Base-by-base conservation (phyloP, 2,888 invertebrate genomes). In the Trisateles emortualis region DNA sequence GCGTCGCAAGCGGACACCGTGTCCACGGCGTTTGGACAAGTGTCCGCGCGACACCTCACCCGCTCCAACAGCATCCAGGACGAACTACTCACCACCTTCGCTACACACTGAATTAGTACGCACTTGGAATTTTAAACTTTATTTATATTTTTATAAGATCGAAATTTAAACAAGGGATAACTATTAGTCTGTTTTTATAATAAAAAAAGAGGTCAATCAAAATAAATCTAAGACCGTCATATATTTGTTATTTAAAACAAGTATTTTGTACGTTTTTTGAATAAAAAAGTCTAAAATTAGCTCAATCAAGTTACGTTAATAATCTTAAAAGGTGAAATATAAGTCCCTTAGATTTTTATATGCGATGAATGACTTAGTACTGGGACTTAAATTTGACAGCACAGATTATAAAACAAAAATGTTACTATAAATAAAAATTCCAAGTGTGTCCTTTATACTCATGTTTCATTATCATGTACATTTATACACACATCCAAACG, bases 31-130 rank as follows among this genome's bases (percentile, higher is more conserved):
- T 90, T 94, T 79, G 94, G 94, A 32, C 93, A 91, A 53, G 81
- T 91, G 3, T 88, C 94, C 10, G 90, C 94, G 41, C 87, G 95
- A 35, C 94, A 94, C 66, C 93, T 96, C 61, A 90, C 95, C 70
- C 91, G 97, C 83, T 97, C 97, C 61, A 96, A 96, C 88, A 97
- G 96, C 93, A 96, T 97, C 89, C 96, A 96, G 84, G 97, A 97
- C 78, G 97, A 97, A 87, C 94, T 97, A 71, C 94, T 95, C 67
- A 91, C 91, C 67, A 91, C 77, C 79, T 84, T 84, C 81, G 68
- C 81, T 35, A 78, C 73, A 30, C 87, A 84, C 53, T 87, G 76
- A 78, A 49, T 26, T 43, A 47, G 32, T 16, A 38, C 39, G 5
- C 35, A 48, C 29, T 39, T 40, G 51, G 32, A 30, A 39, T 51